Evolutionary conservation across 1,140 invertebrate species (phyloP).

Genomic region (Babylonia areolata): DNA sequence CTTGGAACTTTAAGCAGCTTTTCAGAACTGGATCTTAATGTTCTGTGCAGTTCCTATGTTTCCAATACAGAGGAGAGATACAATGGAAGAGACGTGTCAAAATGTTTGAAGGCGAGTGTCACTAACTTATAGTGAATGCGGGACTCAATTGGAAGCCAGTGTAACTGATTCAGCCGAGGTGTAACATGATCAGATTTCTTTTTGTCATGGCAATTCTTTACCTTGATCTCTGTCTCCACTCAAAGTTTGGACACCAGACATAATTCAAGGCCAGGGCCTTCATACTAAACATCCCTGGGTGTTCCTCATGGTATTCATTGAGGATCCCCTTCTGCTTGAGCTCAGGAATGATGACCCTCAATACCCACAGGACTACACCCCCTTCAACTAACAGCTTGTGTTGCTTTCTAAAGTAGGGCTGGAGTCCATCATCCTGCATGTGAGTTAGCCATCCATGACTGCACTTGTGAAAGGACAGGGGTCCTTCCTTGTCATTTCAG

Average conservation of each 20-base stretch:
- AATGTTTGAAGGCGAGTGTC: no score
- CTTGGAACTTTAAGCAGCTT: no score
- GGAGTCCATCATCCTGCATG: neutral
- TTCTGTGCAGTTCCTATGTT: no score
- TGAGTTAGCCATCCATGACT: conserved; percentile 25
- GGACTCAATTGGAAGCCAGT: no score
- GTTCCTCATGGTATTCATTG: conserved; percentile 75
- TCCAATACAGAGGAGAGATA: no score
- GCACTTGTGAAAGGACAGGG: conserved; percentile 35
- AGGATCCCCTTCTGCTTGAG: conserved; percentile 67
- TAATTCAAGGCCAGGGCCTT: conserved; percentile 77
- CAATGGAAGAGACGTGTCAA: no score
- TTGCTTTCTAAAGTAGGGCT: conserved; percentile 41
- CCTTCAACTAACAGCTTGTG: conserved; percentile 48
- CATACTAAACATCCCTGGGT: conserved; percentile 78
- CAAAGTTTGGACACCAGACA: conserved; percentile 77
- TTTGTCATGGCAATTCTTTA: conserved; percentile 68
- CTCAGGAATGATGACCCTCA: conserved; percentile 73
- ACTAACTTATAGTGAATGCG: no score
- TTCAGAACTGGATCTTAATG: no score
- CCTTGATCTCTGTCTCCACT: conserved; percentile 74
- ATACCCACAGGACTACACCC: conserved; percentile 51
- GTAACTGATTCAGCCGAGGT: no score
- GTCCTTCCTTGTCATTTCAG: conserved; percentile 30
- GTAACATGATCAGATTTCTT: no score